These are phyloP conservation scores for Caenorhabditis angaria DNA, from an alignment of 2,888 invertebrate species.

Conservation along the genomic window DNA sequence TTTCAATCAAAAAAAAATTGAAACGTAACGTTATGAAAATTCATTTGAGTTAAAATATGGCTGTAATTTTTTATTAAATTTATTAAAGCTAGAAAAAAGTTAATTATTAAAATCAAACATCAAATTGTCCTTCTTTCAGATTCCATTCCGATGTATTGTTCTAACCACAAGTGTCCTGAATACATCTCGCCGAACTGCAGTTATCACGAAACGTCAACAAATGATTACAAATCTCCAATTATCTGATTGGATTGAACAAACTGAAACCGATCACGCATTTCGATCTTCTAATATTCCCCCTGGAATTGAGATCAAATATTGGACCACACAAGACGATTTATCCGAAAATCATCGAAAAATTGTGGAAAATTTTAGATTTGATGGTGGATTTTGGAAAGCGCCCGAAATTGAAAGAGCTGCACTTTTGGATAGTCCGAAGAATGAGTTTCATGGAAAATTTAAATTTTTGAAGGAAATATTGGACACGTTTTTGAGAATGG, in stretches of 20 bases:
- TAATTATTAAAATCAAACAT: not conserved
- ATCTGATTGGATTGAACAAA: constrained; percentile 42
- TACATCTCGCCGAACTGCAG: constrained; percentile 27
- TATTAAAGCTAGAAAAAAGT: not conserved
- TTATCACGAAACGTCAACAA: constrained; percentile 37
- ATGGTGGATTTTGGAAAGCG: constrained; percentile 9
- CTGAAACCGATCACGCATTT: constrained; percentile 33
- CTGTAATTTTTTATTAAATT: no score
- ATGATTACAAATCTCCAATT: constrained; percentile 38
- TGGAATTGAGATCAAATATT: constrained; percentile 33
- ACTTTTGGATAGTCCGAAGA: not conserved
- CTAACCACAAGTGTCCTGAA: constrained; percentile 25
- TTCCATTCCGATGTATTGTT: constrained; percentile 31
- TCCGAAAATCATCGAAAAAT: constrained; percentile 12
- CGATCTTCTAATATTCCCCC: constrained; percentile 32
- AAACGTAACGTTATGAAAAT: no score
- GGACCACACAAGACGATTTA: constrained; percentile 20
- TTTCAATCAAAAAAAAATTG: no score
- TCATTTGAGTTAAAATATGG: no score
- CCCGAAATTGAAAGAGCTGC: not conserved
- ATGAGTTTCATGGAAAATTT: constrained; percentile 24
- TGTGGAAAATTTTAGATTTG: constrained; percentile 7
- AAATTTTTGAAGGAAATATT: constrained; percentile 16
- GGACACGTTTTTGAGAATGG: constrained; percentile 30
- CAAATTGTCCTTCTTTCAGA: constrained; percentile 9